These are phyloP conservation scores for Pogonocichla stellata DNA, from an alignment of 2,113 vertebrate species.

Conservation along the genomic window DNA sequence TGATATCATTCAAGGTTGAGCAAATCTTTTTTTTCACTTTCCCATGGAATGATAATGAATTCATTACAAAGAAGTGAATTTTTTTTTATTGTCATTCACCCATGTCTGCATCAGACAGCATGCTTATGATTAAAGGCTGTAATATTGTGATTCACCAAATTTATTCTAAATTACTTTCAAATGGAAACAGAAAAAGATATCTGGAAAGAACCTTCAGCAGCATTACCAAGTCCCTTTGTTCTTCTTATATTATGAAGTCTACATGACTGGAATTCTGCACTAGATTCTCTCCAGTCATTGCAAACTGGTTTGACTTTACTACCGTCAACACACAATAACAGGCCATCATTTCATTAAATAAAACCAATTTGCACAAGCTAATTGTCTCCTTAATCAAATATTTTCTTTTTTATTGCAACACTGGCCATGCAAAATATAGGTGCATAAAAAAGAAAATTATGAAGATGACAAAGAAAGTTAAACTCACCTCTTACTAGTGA, in stretches of 20 bases:
- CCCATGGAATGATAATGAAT: neutral
- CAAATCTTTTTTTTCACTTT: neutral
- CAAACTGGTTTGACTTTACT: neutral
- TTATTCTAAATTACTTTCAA: constrained; percentile 47
- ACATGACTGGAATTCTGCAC: neutral
- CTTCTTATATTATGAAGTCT: neutral
- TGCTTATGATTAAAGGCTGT: constrained; percentile 35
- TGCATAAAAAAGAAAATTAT: neutral
- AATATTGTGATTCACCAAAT: neutral
- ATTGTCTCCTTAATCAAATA: neutral
- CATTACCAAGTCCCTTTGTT: constrained; percentile 4
- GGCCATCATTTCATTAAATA: neutral
- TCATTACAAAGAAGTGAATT: neutral
- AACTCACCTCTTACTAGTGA: neutral
- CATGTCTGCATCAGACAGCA: neutral
- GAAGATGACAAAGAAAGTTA: neutral
- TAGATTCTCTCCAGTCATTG: neutral
- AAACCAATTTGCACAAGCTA: neutral
- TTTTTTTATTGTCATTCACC: neutral
- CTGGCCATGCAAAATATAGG: neutral
- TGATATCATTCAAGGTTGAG: constrained; percentile 53
- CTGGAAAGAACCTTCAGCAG: constrained; percentile 8
- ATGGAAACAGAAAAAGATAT: constrained; percentile 22
- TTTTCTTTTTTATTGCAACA: neutral
- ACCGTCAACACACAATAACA: neutral